Evolutionary conservation across 2,888 invertebrate species (phyloP).

Genomic region (Desoria tigrina): DNA sequence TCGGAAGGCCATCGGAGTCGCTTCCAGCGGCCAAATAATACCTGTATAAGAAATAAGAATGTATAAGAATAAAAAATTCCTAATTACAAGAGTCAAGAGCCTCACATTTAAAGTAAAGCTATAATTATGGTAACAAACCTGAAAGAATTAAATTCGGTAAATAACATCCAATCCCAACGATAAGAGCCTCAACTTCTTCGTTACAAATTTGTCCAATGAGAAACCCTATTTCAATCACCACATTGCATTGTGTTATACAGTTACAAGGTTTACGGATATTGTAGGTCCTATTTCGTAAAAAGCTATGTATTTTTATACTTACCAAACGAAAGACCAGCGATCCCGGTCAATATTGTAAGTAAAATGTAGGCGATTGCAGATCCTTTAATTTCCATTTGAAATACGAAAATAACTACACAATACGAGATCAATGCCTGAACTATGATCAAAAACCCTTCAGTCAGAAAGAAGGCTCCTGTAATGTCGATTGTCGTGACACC

Average conservation of each 20-base stretch:
- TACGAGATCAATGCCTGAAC: constrained; percentile 14
- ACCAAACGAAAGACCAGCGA: constrained; percentile 14
- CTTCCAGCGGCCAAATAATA: constrained; percentile 94
- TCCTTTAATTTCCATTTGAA: constrained; percentile 19
- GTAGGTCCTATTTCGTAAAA: background rate
- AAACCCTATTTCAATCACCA: constrained; percentile 16
- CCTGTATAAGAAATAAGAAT: constrained; percentile 60
- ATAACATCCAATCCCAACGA: constrained; percentile 34
- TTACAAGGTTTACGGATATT: background rate
- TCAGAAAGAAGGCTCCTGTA: background rate
- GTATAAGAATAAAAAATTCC: too few species aligned
- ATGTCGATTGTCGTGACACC: constrained; percentile 10
- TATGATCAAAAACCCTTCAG: constrained; percentile 8
- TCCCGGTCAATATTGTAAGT: constrained; percentile 3
- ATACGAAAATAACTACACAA: background rate
- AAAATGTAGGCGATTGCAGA: constrained; percentile 6
- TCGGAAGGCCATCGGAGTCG: constrained; percentile 81
- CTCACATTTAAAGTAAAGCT: too few species aligned
- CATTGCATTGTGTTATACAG: background rate
- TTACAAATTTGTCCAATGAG: constrained; percentile 29
- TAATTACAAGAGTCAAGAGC: too few species aligned
- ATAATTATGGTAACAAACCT: too few species aligned
- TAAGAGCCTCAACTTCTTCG: constrained; percentile 34
- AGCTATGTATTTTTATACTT: constrained; percentile 5
- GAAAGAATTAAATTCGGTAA: constrained; percentile 34